Base-by-base conservation (phyloP, 2,113 vertebrate species). In the Pachycephala philippinensis region DNA sequence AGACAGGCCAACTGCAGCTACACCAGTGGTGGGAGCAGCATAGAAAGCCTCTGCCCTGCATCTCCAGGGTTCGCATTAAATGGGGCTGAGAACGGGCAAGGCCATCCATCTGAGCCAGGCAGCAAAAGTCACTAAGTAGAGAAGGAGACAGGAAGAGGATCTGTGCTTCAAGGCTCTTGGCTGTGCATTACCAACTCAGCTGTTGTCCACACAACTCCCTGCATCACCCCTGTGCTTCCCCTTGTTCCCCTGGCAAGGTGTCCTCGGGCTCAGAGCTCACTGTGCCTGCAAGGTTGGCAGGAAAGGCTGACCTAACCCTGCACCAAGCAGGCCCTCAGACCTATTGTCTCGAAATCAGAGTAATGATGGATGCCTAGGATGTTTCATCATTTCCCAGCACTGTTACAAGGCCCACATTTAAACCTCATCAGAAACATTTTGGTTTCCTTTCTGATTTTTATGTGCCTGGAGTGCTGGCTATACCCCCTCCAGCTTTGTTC, bases 301-400 rank as follows among this genome's bases (percentile, higher is more conserved):
- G 95, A 95, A 97, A 95, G 82, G 87, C 95, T 97, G 95, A 96
- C 88, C 96, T 94, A 97, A 82, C 85, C 88, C 95, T 86, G 90
- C 95, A 96, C 79, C 90, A 94, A 95, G 87, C 28, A 1, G 92
- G 90, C 90, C 60, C 60, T 84, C 87, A 96, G 90, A 95, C 82
- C 93, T 93, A 96, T 97, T 97, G 95, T 97, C 90, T 95, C 28
- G 40, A 92, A 93, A 93, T 75, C 92, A 93, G 95, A 68, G 92
- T 94, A 96, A 92, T 94, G 95, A 95, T 95, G 87, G 93, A 96
- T 95, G 90, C 95, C 88, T 93, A 94, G 97, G 96, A 97, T 96
- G 95, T 94, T 95, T 95, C 92, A 94, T 97, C 96, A 97, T 96
- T 96, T 96, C 96, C 96, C 89, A 95, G 91, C 93, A 96, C 87